Base-by-base conservation (phyloP, 1,140 invertebrate species). In the Epicauta chinensis region DNA sequence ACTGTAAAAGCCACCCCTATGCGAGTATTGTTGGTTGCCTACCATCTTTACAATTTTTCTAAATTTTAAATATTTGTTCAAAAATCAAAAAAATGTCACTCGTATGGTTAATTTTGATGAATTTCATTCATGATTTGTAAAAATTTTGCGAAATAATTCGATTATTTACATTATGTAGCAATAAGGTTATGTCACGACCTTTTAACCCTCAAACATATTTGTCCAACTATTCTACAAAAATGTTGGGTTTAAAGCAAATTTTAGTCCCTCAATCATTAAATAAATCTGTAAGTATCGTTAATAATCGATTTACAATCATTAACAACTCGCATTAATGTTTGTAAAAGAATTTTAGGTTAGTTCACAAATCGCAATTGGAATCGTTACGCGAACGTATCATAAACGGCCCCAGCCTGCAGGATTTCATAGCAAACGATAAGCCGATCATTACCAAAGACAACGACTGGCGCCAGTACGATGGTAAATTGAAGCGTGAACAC, bases 401-500 rank as follows among this genome's bases (percentile, higher is more conserved):
- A 11, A 77, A 74, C 60, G 83, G 83, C 0, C 83, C 83, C 0
- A 74, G 71, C 46, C 71, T 86, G 39, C 73, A 80, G 54, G 81
- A 86, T 46, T 86, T 86, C 65, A 69, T 82, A 9, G 69, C 71
- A 50, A 71, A 70, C 51, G 54, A 68, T 0, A 62, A 75, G 0
- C 59, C 68, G 43, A 68, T 76, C 16, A 77, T 79, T 35, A 71
- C 73, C 52, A 78, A 84, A 12, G 70, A 77, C 35, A 68, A 73
- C 1, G 73, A 71, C 46, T 72, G 76, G 29, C 84, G 80, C 80
- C 68, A 78, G 16, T 93, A 91, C 67, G 77, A 85, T 53, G 87
- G 87, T 17, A 90, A 93, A 72, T 73, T 95, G n/a, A 87, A 88
- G 61, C 74, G 88, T 45, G 84, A 86, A 51, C 90, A 87, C 64